A percentile compares a stretch with the other conserved stretches of the same genome.
Evolutionary conservation across 30 jellyfish, hydroid and myxozoan genomes (phyloP).

Genomic region (Catostylus mosaicus): DNA sequence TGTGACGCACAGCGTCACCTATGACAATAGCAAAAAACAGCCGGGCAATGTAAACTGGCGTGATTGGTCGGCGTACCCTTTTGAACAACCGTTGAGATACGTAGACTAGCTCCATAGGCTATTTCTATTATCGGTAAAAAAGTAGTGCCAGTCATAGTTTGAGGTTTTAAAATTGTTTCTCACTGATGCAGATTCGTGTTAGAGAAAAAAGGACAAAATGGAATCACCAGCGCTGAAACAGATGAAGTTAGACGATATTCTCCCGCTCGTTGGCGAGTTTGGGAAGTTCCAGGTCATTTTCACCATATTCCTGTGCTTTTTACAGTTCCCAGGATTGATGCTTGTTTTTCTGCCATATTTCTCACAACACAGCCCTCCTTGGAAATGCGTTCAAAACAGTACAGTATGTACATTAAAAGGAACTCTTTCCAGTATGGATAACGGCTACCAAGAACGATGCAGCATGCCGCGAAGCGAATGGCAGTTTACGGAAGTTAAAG

Average conservation of each 20-base stretch:
- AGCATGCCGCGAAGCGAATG: constrained; percentile 69
- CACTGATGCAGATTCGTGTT: too few relatives aligned
- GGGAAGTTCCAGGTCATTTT: constrained; percentile 76
- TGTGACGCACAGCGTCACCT: too few relatives aligned
- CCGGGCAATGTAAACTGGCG: too few relatives aligned
- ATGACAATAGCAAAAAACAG: too few relatives aligned
- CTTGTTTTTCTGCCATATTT: constrained; percentile 78
- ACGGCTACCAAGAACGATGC: constrained; percentile 45
- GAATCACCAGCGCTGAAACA: background rate
- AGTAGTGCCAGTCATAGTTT: too few relatives aligned
- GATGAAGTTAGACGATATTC: constrained; percentile 66
- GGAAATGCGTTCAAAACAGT: constrained; percentile 88
- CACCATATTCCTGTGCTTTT: constrained; percentile 62
- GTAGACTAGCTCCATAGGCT: too few relatives aligned
- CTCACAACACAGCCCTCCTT: constrained; percentile 89
- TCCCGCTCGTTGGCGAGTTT: constrained; percentile 85
- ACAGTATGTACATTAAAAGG: constrained; percentile 74
- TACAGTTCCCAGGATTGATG: constrained; percentile 70
- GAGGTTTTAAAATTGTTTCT: too few relatives aligned
- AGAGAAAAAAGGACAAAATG: background rate
- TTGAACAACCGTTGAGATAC: too few relatives aligned
- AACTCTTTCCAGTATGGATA: constrained; percentile 9
- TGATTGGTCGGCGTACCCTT: too few relatives aligned
- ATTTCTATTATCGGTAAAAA: too few relatives aligned
- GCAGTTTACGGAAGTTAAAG: constrained; percentile 60